A percentile compares a stretch with the other conserved stretches of the same genome.
Evolutionary conservation across 2,113 vertebrate species (phyloP).

Genomic region (Poicephalus meyeri): DNA sequence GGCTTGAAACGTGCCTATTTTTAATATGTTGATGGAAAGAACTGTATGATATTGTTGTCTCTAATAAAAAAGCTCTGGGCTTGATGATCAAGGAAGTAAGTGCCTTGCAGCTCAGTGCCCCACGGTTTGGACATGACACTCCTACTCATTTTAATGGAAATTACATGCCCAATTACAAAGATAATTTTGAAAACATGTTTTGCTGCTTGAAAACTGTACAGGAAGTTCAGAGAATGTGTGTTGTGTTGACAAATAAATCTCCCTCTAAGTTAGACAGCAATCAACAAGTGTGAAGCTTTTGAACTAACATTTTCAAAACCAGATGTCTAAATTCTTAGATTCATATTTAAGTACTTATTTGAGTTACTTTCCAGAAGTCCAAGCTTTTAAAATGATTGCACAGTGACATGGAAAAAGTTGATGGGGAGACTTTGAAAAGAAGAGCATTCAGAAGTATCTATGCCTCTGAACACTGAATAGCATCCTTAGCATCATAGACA

Average conservation of each 20-base stretch:
- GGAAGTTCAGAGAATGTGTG: constrained; percentile 4
- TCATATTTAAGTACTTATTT: background rate
- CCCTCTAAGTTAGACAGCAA: background rate
- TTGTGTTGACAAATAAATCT: constrained; percentile 36
- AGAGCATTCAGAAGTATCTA: background rate
- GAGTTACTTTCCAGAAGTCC: background rate
- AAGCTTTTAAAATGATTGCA: background rate
- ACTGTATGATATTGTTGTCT: background rate
- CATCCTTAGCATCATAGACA: background rate
- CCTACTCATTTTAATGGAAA: constrained; percentile 22
- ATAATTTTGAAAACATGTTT: constrained; percentile 43
- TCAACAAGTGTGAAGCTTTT: constrained; percentile 2
- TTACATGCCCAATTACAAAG: background rate
- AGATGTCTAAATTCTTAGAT: background rate
- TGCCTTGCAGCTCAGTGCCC: background rate
- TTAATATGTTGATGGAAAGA: constrained; percentile 30
- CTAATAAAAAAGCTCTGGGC: background rate
- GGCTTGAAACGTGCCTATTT: background rate
- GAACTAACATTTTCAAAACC: background rate
- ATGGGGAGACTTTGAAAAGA: background rate
- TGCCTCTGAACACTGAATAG: background rate
- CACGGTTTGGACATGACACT: background rate
- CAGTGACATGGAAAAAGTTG: background rate
- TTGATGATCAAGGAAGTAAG: background rate
- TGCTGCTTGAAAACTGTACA: background rate